Percentiles rank a stretch among this genome's conserved stretches.
Conservation (phyloP, 2,797 vertebrate species). For the Falco peregrinus region DNA sequence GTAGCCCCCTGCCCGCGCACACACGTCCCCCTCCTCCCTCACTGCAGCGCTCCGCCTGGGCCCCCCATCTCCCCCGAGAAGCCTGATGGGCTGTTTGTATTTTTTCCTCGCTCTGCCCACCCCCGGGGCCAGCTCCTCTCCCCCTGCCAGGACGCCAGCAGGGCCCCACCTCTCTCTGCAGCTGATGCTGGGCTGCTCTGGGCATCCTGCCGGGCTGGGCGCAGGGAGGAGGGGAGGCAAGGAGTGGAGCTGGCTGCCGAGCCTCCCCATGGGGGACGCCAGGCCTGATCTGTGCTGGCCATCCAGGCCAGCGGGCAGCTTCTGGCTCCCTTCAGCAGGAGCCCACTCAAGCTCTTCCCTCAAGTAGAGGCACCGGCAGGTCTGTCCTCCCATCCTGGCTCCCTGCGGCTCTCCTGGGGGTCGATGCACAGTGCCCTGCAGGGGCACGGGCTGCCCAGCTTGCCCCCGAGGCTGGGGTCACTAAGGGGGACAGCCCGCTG, state of each 20-base stretch:
- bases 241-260: background rate
- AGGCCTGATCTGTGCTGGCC: background rate
- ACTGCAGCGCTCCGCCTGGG: background rate
- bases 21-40: background rate
- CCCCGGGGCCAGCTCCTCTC: background rate
- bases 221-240: background rate
- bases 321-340: background rate
- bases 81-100: background rate
- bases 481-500: background rate
- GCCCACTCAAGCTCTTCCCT: background rate
- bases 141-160: constrained; percentile 43
- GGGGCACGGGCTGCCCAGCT: background rate
- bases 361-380: background rate
- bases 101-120: background rate
- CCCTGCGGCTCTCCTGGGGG: fast-evolving
- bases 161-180: background rate
- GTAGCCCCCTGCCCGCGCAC: background rate
- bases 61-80: background rate
- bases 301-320: background rate
- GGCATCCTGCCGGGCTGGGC: constrained; percentile 24
- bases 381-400: background rate
- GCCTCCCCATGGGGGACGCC: background rate
- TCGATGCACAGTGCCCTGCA: fast-evolving
- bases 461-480: background rate
- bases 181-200: constrained; percentile 32